A percentile compares a stretch with the other conserved stretches of the same genome.
Evolutionary conservation across 2,888 invertebrate species (phyloP).

Genomic region (Galerucella nymphaeae): DNA sequence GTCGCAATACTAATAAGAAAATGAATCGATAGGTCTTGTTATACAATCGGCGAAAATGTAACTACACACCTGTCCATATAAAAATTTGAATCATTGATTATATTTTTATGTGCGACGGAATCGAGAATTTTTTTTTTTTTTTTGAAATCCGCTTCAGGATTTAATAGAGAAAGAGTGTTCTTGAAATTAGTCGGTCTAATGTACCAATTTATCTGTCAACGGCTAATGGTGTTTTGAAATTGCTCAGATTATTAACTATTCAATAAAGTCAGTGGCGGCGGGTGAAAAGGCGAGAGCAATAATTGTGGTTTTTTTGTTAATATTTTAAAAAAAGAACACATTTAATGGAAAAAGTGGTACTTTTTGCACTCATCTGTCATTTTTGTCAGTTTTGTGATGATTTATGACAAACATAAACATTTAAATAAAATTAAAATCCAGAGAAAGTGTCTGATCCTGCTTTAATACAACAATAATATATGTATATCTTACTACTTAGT

Average conservation of each 20-base stretch:
- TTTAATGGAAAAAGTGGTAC: too few relatives aligned
- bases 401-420: too few relatives aligned
- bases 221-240: background rate
- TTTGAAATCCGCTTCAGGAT: background rate
- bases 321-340: too few relatives aligned
- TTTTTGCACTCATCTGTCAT: too few relatives aligned
- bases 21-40: background rate
- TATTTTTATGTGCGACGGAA: background rate
- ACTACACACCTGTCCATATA: background rate
- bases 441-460: too few relatives aligned
- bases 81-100: background rate
- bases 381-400: too few relatives aligned
- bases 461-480: too few relatives aligned
- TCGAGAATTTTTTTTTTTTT: background rate
- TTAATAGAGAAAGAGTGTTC: constrained; percentile 1
- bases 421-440: too few relatives aligned
- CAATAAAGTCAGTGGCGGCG: background rate
- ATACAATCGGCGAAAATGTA: background rate
- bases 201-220: background rate
- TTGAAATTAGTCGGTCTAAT: background rate
- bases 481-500: too few relatives aligned
- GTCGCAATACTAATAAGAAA: background rate
- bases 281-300: too few relatives aligned
- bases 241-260: background rate
- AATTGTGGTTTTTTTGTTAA: too few relatives aligned